Evolutionary conservation across 2,888 invertebrate species (phyloP).

Genomic region (Sinelater perroti): DNA sequence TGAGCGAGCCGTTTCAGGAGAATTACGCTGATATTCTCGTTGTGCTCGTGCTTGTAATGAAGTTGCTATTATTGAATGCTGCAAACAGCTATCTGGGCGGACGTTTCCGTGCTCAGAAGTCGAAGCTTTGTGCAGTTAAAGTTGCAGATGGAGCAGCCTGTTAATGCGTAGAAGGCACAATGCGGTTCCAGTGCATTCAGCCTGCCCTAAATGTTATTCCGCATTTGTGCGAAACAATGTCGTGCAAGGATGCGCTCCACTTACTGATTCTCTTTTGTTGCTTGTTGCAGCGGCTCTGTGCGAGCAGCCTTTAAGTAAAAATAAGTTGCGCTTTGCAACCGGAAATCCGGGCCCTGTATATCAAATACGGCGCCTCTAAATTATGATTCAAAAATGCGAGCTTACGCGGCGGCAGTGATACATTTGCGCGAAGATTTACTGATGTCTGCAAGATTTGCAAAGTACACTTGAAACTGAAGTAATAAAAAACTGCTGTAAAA

Average conservation of each 20-base stretch:
- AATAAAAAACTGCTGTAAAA: not conserved
- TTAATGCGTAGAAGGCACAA: not conserved
- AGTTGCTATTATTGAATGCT: conserved; percentile 3
- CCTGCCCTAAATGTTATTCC: not conserved
- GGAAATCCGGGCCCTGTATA: too few relatives aligned
- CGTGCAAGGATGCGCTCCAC: not conserved
- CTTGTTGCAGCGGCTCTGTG: not conserved
- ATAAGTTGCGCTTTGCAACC: too few relatives aligned
- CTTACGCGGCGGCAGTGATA: too few relatives aligned
- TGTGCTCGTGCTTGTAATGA: conserved; percentile 6
- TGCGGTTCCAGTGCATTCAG: not conserved
- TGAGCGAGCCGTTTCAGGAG: not conserved
- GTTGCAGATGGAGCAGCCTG: conserved; percentile 7
- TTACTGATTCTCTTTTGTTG: not conserved
- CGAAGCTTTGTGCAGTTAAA: conserved; percentile 7
- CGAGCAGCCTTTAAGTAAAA: too few relatives aligned
- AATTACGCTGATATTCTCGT: not conserved
- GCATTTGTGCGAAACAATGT: not conserved
- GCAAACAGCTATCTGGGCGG: conserved; percentile 5
- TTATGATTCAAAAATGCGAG: too few relatives aligned
- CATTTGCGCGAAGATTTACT: too few relatives aligned
- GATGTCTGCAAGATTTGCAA: too few relatives aligned
- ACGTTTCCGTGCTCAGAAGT: conserved; percentile 14
- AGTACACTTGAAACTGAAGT: too few relatives aligned
- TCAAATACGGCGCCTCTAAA: too few relatives aligned